Base-by-base conservation (phyloP, 2,888 invertebrate genomes). In the Agrilus cyanescens region DNA sequence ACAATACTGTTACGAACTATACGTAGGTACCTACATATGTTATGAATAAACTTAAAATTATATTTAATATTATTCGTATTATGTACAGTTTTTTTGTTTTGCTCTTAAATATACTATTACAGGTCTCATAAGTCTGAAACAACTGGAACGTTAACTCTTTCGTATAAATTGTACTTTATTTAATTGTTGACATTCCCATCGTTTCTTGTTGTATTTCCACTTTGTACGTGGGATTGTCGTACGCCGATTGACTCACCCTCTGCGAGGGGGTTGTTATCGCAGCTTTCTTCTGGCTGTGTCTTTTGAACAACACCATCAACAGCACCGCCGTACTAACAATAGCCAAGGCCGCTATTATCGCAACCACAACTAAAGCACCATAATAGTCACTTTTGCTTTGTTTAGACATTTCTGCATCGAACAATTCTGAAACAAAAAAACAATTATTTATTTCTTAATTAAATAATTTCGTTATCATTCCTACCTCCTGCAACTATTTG, bases 141-240 rank as follows among this genome's bases (percentile, higher is more conserved):
- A 38, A 16, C 25, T 7, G 13, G 20, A 37, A 15, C 25, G 13
- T 33, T 38, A 10, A 18, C 31, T 38, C 29, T 38, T 38, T 14
- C 12, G 32, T 15, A 7, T 16, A 38, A 18, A 13, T n/a, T n/a
- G n/a, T n/a, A n/a, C 3, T 40, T 37, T 16, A 31, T 41, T 41
- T 39, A 7, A n/a, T 42, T 38, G 31, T 32, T 31, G 25, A 54
- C 66, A 70, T 74, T 87, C 88, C 85, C 86, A 88, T 87, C 58
- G 88, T 88, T 73, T 88, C 88, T 71, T 88, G 88, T 69, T 88
- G 88, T 66, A 88, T 79, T 70, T 88, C 88, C 65, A 90, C 85
- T 78, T 91, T 91, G 73, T 90, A 91, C 57, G 89, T 88, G 36
- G 90, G 90, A 70, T 90, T 91, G 66, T 91, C 90, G 61, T 90